Evolutionary conservation across 64 coral and sea anemone genomes (phyloP), one percentile per base, ranked within the genome.

Genomic region (Astreopora myriophthalma): DNA sequence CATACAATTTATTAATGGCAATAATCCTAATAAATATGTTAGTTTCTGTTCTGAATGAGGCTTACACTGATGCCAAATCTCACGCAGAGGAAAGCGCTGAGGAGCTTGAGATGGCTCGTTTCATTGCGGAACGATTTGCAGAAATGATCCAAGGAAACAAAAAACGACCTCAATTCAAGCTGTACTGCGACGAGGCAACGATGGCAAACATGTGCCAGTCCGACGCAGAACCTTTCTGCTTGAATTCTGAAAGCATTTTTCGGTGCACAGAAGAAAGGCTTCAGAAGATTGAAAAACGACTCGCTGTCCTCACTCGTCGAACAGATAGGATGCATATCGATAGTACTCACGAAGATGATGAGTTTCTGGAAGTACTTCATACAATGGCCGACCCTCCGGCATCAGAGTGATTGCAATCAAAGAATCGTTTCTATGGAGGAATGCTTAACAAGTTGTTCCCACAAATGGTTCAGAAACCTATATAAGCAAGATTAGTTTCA

Each of bases 21-120:
- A 69, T 94, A 27, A 3, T 94, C 79, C 69, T 94, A 1, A 69
- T 94, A 19, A 94, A 94, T 49, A 64, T 94, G n/a, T 94, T 89
- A 61, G 66, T 89, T 71, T 75, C 86, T 30, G 79, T 94, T 11
- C 38, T 94, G 20, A 73, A 94, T 63, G 75, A 89, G 22, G 81
- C 92, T 0, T 89, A 83, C 36, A 13, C 32, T 25, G 86, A 94
- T 37, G 67, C 79, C 7, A 94, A 63, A 29, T 12, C 76, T 16
- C 7, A 89, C 2, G 69, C 86, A 8, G 29, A 89, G 10, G 30
- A 81, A 58, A 27, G 72, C 66, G 76, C 76, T 1, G 39, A 89
- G 49, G 86, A 94, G 48, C 79, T 81, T 14, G 92, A 94, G 48
- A 89, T 94, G 68, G 92, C 73, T 23, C 44, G 69, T 7, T 94